Conservation (phyloP, 2,888 invertebrate genomes). For the Lepeophtheirus nordmannii region DNA sequence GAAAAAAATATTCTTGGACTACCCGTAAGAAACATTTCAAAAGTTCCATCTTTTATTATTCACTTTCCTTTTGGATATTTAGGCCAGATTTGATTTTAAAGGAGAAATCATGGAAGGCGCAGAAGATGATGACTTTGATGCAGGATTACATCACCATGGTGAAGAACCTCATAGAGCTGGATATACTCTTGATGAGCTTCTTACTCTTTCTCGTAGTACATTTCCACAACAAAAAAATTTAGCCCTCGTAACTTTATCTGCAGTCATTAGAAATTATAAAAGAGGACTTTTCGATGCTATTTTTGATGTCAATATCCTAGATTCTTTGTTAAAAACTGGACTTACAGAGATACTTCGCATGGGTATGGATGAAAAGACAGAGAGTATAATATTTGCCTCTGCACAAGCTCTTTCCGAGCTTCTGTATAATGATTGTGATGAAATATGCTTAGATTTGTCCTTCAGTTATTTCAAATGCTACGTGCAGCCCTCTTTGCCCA, state of each 20-base stretch:
- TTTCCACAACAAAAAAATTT: slow-evolving; percentile 67
- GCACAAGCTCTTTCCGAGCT: slow-evolving; percentile 57
- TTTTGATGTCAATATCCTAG: slow-evolving; percentile 2
- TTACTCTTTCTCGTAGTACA: slow-evolving; percentile 52
- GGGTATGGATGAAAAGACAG: slow-evolving; percentile 48
- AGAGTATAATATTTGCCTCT: slow-evolving; percentile 55
- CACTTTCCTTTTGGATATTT: slow-evolving; percentile 38
- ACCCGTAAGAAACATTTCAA: too few species aligned
- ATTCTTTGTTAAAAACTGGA: neutral
- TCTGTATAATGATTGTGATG: slow-evolving; percentile 60
- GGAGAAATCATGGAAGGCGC: slow-evolving; percentile 56
- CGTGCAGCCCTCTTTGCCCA: slow-evolving; percentile 33
- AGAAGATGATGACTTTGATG: slow-evolving; percentile 44
- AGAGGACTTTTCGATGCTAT: neutral
- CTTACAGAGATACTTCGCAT: slow-evolving; percentile 2
- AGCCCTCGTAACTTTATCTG: slow-evolving; percentile 56
- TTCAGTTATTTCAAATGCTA: slow-evolving; percentile 35
- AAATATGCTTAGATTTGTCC: slow-evolving; percentile 33
- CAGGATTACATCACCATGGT: slow-evolving; percentile 75
- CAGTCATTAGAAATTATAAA: neutral
- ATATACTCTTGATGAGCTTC: slow-evolving; percentile 72
- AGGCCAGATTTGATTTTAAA: slow-evolving; percentile 67
- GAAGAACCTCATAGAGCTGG: slow-evolving; percentile 80
- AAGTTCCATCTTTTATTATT: too few species aligned
- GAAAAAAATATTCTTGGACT: too few species aligned